These are phyloP conservation scores for Halichoerus grypus DNA, from an alignment of 2,113 vertebrate species.

Conservation along the genomic window DNA sequence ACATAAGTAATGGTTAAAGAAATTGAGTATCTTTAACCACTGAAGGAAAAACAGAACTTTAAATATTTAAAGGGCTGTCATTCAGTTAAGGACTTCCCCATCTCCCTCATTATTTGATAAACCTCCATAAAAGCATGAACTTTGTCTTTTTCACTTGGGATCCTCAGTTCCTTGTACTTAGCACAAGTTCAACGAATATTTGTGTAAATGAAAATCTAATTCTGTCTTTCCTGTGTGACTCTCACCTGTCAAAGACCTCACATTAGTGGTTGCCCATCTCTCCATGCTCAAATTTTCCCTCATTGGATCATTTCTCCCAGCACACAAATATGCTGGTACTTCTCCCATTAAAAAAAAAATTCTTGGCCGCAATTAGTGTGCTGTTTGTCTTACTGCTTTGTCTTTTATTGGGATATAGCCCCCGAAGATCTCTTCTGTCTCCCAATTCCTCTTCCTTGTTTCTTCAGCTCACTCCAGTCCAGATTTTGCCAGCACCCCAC, in stretches of 20 bases:
- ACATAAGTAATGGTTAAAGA: neutral
- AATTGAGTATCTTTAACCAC: neutral
- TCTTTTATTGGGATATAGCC: neutral
- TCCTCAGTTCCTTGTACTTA: neutral
- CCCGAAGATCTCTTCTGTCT: neutral
- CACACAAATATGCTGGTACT: neutral
- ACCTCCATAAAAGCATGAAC: neutral
- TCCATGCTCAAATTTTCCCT: neutral
- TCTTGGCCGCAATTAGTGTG: neutral
- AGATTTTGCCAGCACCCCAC: neutral
- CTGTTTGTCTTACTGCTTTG: slow-evolving; percentile 8
- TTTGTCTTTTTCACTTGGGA: neutral
- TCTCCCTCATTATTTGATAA: neutral
- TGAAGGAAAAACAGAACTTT: neutral
- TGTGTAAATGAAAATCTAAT: neutral
- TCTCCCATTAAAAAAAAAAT: neutral
- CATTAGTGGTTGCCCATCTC: neutral
- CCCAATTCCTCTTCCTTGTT: neutral
- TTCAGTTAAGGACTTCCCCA: neutral
- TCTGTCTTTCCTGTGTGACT: neutral
- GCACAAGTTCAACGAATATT: neutral
- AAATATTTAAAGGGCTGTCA: neutral
- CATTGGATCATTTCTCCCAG: neutral
- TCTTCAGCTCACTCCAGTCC: neutral
- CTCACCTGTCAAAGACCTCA: neutral